Conservation (phyloP, 2,888 invertebrate species). For the Eupithecia subumbrata region DNA sequence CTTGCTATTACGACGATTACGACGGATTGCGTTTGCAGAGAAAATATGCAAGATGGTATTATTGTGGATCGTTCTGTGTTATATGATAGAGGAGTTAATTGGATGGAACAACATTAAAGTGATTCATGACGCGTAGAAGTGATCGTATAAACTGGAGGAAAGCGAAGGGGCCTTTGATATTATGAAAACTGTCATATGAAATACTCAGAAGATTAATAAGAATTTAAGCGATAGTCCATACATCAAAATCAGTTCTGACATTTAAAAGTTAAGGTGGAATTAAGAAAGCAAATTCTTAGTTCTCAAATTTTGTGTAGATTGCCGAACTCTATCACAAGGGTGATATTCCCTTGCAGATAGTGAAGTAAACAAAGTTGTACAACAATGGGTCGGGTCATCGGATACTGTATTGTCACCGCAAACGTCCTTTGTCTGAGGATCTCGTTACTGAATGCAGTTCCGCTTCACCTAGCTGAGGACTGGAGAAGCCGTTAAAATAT, state of each 20-base stretch:
- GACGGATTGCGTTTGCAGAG: constrained; percentile 25
- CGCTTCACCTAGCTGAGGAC: constrained; percentile 18
- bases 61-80: constrained; percentile 4
- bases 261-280: background rate
- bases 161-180: background rate
- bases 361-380: constrained; percentile 14
- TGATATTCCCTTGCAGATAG: background rate
- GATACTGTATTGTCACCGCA: constrained; percentile 62
- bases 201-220: background rate
- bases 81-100: constrained; percentile 1
- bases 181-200: background rate
- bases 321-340: background rate
- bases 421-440: constrained; percentile 58
- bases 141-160: background rate
- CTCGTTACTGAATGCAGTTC: constrained; percentile 50
- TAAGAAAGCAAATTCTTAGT: too few species aligned
- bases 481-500: background rate
- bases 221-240: background rate
- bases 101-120: background rate
- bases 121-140: background rate
- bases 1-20: constrained; percentile 46
- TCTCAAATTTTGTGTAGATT: too few species aligned
- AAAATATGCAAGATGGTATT: constrained; percentile 17
- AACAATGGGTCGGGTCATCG: constrained; percentile 47
- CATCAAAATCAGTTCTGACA: background rate